A percentile compares a stretch with the other conserved stretches of the same genome.
Conservation (phyloP, 64 coral and sea anemone genomes). For the Platygyra sinensis region DNA sequence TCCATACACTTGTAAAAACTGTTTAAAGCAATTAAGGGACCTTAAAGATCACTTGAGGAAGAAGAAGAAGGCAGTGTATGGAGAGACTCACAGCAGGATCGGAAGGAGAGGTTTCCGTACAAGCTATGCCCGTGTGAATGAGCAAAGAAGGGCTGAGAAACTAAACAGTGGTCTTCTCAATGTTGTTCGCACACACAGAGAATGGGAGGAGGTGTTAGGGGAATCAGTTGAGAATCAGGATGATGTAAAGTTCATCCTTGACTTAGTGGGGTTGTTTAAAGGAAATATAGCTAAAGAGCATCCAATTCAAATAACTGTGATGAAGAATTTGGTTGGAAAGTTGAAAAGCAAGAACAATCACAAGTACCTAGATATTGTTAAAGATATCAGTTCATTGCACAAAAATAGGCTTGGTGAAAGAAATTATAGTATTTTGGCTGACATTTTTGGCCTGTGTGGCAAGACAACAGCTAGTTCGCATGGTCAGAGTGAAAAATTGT, state of each 20-base stretch:
- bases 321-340: no score
- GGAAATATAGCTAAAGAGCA: no score
- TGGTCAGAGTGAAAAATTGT: background rate
- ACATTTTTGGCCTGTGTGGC: slow-evolving; percentile 33
- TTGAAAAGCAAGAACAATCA: slow-evolving; percentile 37
- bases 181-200: no score
- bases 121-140: background rate
- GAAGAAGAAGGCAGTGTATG: background rate
- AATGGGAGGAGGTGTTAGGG: no score
- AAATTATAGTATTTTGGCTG: slow-evolving; percentile 12
- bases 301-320: no score
- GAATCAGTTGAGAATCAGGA: no score
- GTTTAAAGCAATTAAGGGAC: background rate
- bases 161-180: no score
- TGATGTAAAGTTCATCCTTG: no score
- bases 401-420: slow-evolving; percentile 37
- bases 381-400: slow-evolving; percentile 53
- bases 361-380: slow-evolving; percentile 51
- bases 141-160: no score
- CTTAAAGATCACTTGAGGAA: background rate
- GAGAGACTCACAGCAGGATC: background rate
- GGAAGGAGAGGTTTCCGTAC: background rate
- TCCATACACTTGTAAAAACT: slow-evolving; percentile 3
- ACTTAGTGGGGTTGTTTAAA: no score
- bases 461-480: slow-evolving; percentile 14